Percentiles rank a stretch among this genome's conserved stretches.
Conservation (phyloP, 2,113 vertebrate genomes). For the Phaethornis superciliosus region DNA sequence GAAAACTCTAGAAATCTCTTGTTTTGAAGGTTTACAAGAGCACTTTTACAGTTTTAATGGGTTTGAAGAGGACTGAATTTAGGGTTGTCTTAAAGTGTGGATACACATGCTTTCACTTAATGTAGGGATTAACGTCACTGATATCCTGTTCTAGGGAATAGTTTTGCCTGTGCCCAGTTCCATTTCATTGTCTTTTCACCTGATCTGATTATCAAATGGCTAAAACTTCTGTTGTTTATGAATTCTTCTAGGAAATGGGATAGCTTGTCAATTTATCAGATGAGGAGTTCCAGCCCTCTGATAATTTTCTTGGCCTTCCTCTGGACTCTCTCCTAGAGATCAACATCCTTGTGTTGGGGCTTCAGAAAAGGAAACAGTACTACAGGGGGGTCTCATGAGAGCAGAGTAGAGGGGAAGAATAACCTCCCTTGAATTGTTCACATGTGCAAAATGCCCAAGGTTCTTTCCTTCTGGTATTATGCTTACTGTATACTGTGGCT, state of each 20-base stretch:
- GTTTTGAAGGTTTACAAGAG: background rate
- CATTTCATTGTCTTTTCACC: background rate
- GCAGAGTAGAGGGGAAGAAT: too few relatives aligned
- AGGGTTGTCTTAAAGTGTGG: background rate
- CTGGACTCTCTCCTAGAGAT: too few relatives aligned
- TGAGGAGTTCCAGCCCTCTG: too few relatives aligned
- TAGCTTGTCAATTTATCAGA: background rate
- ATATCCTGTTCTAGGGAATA: background rate
- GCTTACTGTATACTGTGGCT: background rate
- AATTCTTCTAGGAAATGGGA: background rate
- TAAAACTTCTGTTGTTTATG: background rate
- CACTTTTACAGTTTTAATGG: background rate
- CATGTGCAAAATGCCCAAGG: background rate
- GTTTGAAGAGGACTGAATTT: background rate
- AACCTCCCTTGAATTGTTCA: background rate
- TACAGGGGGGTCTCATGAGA: too few relatives aligned
- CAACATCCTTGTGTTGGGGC: too few relatives aligned
- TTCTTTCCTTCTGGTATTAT: background rate
- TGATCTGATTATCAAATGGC: background rate
- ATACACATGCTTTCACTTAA: background rate
- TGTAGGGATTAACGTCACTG: background rate
- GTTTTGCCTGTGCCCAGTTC: background rate
- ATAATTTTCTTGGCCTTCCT: too few relatives aligned
- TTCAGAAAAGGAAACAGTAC: too few relatives aligned
- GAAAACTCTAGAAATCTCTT: background rate